A percentile compares a stretch with the other conserved stretches of the same genome.
Conservation (phyloP, 2,113 vertebrate species). For the Prolemur simus region DNA sequence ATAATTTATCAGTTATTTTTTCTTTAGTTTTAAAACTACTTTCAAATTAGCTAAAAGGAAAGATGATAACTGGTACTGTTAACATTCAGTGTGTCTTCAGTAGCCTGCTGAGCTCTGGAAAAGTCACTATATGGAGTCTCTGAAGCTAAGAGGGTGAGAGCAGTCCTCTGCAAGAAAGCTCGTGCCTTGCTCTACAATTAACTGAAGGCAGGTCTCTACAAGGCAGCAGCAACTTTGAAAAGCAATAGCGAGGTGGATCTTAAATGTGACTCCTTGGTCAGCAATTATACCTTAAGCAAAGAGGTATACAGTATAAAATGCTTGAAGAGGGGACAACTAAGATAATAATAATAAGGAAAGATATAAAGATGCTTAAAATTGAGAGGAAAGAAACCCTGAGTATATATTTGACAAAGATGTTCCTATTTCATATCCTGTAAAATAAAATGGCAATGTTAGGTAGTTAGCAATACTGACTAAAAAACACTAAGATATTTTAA, state of each 20-base stretch:
- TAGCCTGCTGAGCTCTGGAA: not conserved
- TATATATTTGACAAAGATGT: not conserved
- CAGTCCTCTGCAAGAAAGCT: not conserved
- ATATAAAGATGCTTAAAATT: not conserved
- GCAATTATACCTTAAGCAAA: not conserved
- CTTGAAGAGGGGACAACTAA: not conserved
- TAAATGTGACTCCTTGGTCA: not conserved
- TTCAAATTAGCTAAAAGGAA: conserved; percentile 22
- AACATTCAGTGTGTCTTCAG: not conserved
- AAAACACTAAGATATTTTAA: not conserved
- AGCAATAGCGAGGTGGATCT: not conserved
- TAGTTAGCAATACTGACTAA: not conserved
- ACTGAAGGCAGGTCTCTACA: not conserved
- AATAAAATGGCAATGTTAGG: not conserved
- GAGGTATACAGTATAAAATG: not conserved
- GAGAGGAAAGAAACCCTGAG: not conserved
- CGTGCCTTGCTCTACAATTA: not conserved
- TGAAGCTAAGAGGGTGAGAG: not conserved
- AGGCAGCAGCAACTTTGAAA: not conserved
- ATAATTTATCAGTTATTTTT: not conserved
- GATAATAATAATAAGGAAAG: not conserved
- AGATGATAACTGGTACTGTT: not conserved
- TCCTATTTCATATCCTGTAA: not conserved
- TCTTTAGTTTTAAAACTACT: not conserved
- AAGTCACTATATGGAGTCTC: not conserved